Base-by-base conservation (phyloP, 2,113 vertebrate species). In the Semnornis frantzii region DNA sequence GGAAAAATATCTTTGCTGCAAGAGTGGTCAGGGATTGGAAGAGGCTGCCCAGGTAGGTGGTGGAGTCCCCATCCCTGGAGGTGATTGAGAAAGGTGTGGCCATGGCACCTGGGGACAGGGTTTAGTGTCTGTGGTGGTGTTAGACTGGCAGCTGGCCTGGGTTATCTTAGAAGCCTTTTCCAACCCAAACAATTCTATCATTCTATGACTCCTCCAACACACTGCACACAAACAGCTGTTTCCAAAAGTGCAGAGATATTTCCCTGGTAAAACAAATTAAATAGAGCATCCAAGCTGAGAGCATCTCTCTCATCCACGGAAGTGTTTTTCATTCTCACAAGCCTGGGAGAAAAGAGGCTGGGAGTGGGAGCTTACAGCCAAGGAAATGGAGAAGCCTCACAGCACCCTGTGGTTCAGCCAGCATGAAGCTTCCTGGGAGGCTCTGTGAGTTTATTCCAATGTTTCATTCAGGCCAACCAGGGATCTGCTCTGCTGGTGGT, bases 281-380 rank as follows among this genome's bases (percentile, higher is more conserved):
- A 81, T 81, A 46, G 31, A 39, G 18, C 0, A 0, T 7, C 20
- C 50, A 72, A 60, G 81, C 16, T 17, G n/a, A 74, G 68, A 91
- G 16, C 24, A 71, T 46, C 0, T 1, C 16, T 55, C 14, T 48
- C 18, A 28, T 64, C 2, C 21, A 19, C n/a, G 4, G 71, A 48
- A 48, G 10, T 3, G 1, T 9, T 85, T 70, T 87, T 85, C 16
- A n/a, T 74, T 78, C 58, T 57, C 52, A 74, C 11, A 44, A 58
- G 8, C 4, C 3, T 10, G n/a, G 30, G 70, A 66, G 23, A 0
- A 0, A 90, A 42, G n/a, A 9, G 15, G 7, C 7, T 62, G 10
- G 28, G 16, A 63, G 21, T 33, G 30, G 30, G 12, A 52, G 1
- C n/a, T 54, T 71, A 55, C 30, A 76, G 30, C 20, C 59, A 44